Percentiles rank a stretch among this genome's conserved stretches.
phyloP scores from a whole-genome alignment of 2,797 vertebrate species.

The Stomatorhinus walkeri region DNA sequence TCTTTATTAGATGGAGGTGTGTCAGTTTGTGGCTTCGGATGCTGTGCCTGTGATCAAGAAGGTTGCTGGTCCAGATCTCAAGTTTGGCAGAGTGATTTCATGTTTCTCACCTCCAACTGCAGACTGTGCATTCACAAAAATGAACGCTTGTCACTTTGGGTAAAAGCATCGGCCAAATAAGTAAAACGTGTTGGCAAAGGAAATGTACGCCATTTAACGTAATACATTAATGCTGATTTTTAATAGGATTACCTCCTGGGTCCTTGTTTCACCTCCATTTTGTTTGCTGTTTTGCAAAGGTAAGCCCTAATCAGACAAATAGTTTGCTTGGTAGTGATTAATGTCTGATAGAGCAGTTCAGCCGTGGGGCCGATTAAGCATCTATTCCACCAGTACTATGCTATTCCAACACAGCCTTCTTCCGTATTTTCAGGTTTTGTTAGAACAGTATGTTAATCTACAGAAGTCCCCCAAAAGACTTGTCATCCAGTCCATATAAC shows the following conservation, averaged over 20 bases:
- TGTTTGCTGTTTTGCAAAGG: not conserved
- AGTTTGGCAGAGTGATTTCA: not conserved
- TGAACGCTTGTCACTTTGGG: not conserved
- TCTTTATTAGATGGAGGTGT: not conserved
- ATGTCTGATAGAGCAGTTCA: not conserved
- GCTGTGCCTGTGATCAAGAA: not conserved
- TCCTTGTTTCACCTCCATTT: not conserved
- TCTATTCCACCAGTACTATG: not conserved
- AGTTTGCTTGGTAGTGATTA: not conserved
- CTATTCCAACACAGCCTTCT: not conserved
- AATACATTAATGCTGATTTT: not conserved
- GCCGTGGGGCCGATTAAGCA: not conserved
- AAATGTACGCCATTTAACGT: not conserved
- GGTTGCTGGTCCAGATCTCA: not conserved
- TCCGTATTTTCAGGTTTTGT: not conserved
- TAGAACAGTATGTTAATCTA: constrained; percentile 4
- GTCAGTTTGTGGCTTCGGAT: not conserved
- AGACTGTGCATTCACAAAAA: not conserved
- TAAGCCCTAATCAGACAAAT: not conserved
- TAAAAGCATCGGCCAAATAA: not conserved
- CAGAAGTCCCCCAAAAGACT: not conserved
- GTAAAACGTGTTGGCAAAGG: not conserved
- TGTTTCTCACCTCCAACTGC: not conserved
- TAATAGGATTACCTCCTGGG: not conserved
- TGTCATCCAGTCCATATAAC: not conserved